Evolutionary conservation across 2,797 vertebrate genomes (phyloP), one percentile per base, ranked within the genome.

Genomic region (Dromococcyx pavoninus): DNA sequence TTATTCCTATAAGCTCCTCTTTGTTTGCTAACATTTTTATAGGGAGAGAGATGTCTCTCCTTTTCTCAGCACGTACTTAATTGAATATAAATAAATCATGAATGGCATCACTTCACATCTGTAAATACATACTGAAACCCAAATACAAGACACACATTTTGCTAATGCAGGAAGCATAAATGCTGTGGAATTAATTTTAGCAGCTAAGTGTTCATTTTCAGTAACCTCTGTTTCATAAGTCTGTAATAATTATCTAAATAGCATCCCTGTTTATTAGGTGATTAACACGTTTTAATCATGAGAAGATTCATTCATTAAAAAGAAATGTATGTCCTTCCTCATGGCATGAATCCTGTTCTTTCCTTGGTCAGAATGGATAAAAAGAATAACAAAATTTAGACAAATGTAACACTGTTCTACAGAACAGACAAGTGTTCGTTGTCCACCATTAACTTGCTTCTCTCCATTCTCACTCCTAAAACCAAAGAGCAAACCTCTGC

Each of bases 221-320:
- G 62, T 84, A 88, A 88, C 43, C 32, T 87, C n/a, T 72, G 12
- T 92, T 97, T 89, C 58, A 53, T 88, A 89, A 78, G n/a, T 86
- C 46, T 56, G 10, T 65, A 89, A 60, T 75, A 92, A 95, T 93
- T 88, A 72, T 80, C 46, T 86, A 91, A 88, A 72, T 90, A 84
- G 66, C 10, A 2, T 78, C 25, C 13, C 44, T 58, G 41, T 65
- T 89, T 93, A 81, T 89, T 94, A 32, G 12, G 39, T 53, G 58
- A 92, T 96, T 93, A 94, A 66, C 27, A 62, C n/a, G 58, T 81
- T 93, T 76, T 84, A 70, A 81, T 74, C 61, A 80, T 72, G 12
- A 89, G 70, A 74, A 93, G 72, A 75, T 66, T 81, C 11, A 79
- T 81, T 81, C 53, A 79, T 70, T 93, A 19, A n/a, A 72, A 81